Evolutionary conservation across 2,888 invertebrate species (phyloP), one percentile per base, ranked within the genome.

Genomic region (Pyralis farinalis): DNA sequence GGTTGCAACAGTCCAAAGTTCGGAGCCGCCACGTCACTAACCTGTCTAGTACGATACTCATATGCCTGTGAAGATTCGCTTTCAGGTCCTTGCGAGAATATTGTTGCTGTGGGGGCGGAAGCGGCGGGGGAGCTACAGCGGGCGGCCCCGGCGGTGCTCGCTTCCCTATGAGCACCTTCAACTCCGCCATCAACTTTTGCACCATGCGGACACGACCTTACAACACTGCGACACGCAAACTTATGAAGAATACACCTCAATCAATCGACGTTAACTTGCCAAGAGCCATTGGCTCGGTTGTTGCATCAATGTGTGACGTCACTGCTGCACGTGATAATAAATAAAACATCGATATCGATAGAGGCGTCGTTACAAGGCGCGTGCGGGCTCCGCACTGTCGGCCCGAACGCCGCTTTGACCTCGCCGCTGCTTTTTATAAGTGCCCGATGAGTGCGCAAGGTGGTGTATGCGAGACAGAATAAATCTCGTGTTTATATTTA

Each of bases 1-100:
- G 22, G 4, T 11, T 12, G 21, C 11, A 32, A 11, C 31, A 32
- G 25, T 38, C 9, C 27, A 37, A 31, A 37, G 12, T 12, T 32
- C 11, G 16, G 27, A 28, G 16, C 33, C n/a, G 25, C 28, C 35
- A 40, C 20, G 43, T 43, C 49, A 78, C 84, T 85, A 72, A 88
- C 88, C 88, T 88, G 87, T 88, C 88, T 51, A 89, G 70, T 51
- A 90, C 90, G 51, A 87, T 89, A 72, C 81, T 87, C 88, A 90
- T 90, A 63, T 90, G 89, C 53, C 81, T 80, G 60, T 90, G 84
- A 28, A 90, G 80, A 60, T 90, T 90, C 42, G 83, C 82, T 65
- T 87, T 89, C 45, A 90, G 81, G 55, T 90, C 90, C 50, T 80
- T 69, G 28, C 90, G 70, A 34, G 87, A 70, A 67, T 89, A 89